Evolutionary conservation across 2,888 invertebrate genomes (phyloP).

Genomic region (Sthenelais limicola): DNA sequence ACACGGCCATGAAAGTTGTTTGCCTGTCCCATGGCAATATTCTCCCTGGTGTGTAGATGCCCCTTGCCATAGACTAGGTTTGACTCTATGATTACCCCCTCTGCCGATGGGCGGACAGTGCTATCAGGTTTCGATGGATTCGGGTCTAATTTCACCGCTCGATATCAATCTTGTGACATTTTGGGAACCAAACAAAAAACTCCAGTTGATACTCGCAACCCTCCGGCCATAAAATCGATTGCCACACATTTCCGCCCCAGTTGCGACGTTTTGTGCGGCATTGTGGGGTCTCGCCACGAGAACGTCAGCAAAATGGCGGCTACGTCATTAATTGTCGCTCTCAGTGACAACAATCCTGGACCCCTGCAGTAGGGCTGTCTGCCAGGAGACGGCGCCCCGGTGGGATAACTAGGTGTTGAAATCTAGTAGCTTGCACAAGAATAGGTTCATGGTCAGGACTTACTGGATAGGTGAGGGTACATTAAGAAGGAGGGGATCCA

Average conservation of each 20-base stretch:
- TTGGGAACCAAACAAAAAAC: slow-evolving; percentile 18
- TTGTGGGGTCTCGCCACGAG: slow-evolving; percentile 4
- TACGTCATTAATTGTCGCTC: slow-evolving; percentile 27
- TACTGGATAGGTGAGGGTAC: too few relatives aligned
- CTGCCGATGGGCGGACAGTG: too few relatives aligned
- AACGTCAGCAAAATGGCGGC: neutral
- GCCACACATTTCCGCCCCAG: slow-evolving; percentile 36
- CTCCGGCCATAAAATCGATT: slow-evolving; percentile 34
- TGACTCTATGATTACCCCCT: too few relatives aligned
- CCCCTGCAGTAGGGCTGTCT: slow-evolving; percentile 25
- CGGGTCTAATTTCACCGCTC: slow-evolving; percentile 17
- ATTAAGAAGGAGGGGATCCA: too few relatives aligned
- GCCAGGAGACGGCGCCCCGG: slow-evolving; percentile 33
- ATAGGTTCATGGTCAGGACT: too few relatives aligned
- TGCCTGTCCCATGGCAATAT: too few relatives aligned
- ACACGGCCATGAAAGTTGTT: too few relatives aligned
- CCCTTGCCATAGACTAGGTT: too few relatives aligned
- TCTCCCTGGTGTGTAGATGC: too few relatives aligned
- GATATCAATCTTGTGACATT: slow-evolving; percentile 39
- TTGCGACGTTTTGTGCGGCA: slow-evolving; percentile 31
- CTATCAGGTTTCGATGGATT: slow-evolving; percentile 14
- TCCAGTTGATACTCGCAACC: slow-evolving; percentile 21
- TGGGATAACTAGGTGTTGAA: slow-evolving; percentile 38
- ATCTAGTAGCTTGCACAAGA: slow-evolving; percentile 8
- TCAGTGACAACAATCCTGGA: slow-evolving; percentile 32